Evolutionary conservation across 1,140 invertebrate genomes (phyloP), one percentile per base, ranked within the genome.

Genomic region (Listronotus bonariensis): DNA sequence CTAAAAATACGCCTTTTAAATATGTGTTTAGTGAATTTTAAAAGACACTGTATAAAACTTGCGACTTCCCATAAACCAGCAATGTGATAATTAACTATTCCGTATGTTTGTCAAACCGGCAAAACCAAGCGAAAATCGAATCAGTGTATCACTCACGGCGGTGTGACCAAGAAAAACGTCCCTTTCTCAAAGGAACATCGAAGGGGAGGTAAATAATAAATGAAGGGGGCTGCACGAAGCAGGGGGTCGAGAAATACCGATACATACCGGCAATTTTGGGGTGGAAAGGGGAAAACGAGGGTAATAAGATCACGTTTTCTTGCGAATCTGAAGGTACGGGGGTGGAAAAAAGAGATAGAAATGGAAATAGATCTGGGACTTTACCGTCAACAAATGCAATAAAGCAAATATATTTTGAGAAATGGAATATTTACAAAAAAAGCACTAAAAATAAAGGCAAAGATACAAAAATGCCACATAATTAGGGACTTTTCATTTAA

Each of bases 121-220:
- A 65, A 65, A 57, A 49, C 45, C 20, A 58, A 38, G 15, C 32
- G 51, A 54, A 54, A 63, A 65, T 65, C 54, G 55, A 65, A 65
- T 65, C 48, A 57, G 43, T 57, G 26, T 63, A 54, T 63, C 60
- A 40, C 41, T 52, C 45, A 52, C 45, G 34, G 34, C 34, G 11
- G 26, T 18, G 52, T 54, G 52, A 34, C 52, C 52, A 17, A 17
- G 34, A 54, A 54, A 34, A 34, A 38, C 52, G 31, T 31, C 52
- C 34, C 34, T 31, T 5, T 34, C 15, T 12, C 32, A n/a, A 17
- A 54, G 10, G 52, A 54, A 46, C 63, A 65, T 58, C 54, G 54
- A 65, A 65, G 63, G 63, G 63, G 63, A 57, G 63, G 63, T 65
- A 57, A 65, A 65, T 65, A 65, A 65, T 65, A 65, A 65, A 65